Percentiles rank a stretch among this genome's conserved stretches.
phyloP scores from a whole-genome alignment of 2,888 invertebrate species.

The Drosophila quinaria region DNA sequence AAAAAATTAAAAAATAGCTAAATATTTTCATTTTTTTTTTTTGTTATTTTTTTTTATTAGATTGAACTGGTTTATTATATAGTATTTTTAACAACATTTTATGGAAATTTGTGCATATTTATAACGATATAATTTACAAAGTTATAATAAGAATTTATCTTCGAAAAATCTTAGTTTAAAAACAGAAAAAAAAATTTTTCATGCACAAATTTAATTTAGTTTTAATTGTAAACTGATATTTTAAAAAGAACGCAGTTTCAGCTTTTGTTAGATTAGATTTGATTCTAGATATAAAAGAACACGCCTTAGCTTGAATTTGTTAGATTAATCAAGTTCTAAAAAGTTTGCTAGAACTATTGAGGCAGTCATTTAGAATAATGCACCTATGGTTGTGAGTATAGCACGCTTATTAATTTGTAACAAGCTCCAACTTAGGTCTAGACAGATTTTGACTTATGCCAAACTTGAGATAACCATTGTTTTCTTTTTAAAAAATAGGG shows the following conservation, averaged over 20 bases:
- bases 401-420: slow-evolving; percentile 39
- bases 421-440: slow-evolving; percentile 14
- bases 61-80: not conserved
- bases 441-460: not conserved
- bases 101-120: not conserved
- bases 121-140: too few relatives aligned
- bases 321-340: not conserved
- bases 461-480: not conserved
- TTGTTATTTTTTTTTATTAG: too few relatives aligned
- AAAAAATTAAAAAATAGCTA: too few relatives aligned
- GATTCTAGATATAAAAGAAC: not conserved
- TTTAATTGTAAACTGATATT: not conserved
- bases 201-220: not conserved
- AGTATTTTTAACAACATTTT: not conserved
- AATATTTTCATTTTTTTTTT: too few relatives aligned
- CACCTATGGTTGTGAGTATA: slow-evolving; percentile 65
- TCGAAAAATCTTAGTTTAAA: not conserved
- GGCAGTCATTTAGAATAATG: slow-evolving; percentile 42
- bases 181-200: not conserved
- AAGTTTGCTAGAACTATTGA: slow-evolving; percentile 39
- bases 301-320: not conserved
- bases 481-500: slow-evolving; percentile 88
- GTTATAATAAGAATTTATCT: too few relatives aligned
- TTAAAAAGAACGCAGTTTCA: not conserved
- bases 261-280: not conserved